A percentile compares a stretch with the other conserved stretches of the same genome.
phyloP scores from a whole-genome alignment of 2,797 vertebrate genomes.

The Tympanoctomys barrerae region DNA sequence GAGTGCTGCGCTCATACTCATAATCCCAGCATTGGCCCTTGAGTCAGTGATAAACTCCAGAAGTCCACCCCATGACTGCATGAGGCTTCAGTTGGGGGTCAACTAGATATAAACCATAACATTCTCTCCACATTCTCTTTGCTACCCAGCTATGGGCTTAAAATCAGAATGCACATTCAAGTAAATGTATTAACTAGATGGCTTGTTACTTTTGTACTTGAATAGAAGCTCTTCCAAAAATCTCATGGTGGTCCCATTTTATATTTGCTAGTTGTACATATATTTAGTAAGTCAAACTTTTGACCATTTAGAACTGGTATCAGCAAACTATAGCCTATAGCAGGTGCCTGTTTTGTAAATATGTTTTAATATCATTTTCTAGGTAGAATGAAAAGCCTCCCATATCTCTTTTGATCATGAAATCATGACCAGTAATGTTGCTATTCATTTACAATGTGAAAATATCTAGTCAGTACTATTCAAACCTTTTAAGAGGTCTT shows the following conservation, averaged over 20 bases:
- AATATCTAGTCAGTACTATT: not conserved
- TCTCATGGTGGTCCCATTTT: not conserved
- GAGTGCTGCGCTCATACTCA: no score
- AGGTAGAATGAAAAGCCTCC: not conserved
- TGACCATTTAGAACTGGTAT: conserved; percentile 2
- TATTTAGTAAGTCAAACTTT: not conserved
- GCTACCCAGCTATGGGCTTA: not conserved
- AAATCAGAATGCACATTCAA: not conserved
- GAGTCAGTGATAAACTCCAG: no score
- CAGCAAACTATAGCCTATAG: not conserved
- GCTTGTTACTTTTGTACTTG: not conserved
- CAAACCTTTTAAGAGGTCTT: not conserved
- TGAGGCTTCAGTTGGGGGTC: no score
- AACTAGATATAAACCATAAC: no score
- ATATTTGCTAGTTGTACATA: not conserved
- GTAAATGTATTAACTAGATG: not conserved
- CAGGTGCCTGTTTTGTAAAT: not conserved
- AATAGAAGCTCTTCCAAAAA: not conserved
- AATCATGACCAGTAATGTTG: conserved; percentile 1
- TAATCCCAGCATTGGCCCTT: no score
- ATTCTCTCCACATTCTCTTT: not conserved
- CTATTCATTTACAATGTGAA: not conserved
- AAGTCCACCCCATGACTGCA: no score
- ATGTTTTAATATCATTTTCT: not conserved
- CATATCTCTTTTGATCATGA: conserved; percentile 29